Evolutionary conservation across 2,797 vertebrate genomes (phyloP).

Genomic region (Sebastes hubbsi): DNA sequence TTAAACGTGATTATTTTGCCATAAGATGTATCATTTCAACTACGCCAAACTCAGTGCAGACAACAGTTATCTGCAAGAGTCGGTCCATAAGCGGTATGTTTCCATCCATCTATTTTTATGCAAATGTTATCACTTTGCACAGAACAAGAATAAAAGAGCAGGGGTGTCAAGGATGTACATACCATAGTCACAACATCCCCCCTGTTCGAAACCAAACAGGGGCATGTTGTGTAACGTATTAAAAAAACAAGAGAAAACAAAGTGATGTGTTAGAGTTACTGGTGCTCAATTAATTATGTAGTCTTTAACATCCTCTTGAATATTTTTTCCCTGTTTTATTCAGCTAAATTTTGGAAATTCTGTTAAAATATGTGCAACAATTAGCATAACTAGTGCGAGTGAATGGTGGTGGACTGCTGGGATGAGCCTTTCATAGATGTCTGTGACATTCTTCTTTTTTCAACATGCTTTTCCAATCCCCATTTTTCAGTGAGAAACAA

Average conservation of each 20-base stretch:
- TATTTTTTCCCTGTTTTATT: background rate
- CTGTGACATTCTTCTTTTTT: background rate
- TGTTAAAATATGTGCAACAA: background rate
- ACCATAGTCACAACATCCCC: background rate
- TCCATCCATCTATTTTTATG: background rate
- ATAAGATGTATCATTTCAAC: background rate
- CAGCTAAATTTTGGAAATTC: background rate
- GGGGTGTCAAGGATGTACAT: background rate
- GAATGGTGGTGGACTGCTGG: background rate
- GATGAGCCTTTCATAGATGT: background rate
- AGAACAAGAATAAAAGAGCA: background rate
- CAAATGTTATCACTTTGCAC: background rate
- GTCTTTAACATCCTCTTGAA: background rate
- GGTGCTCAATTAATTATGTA: background rate
- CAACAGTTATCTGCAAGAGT: background rate
- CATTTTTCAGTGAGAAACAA: background rate
- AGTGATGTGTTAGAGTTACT: background rate
- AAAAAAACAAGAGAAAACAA: background rate
- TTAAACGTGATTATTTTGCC: background rate
- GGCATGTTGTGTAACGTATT: background rate
- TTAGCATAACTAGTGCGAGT: background rate
- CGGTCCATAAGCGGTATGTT: background rate
- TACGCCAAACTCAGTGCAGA: background rate
- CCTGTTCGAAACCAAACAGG: accelerated
- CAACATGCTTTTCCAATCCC: background rate